Base-by-base conservation (phyloP, 1,140 invertebrate species). In the Dinothrombium tinctorium region DNA sequence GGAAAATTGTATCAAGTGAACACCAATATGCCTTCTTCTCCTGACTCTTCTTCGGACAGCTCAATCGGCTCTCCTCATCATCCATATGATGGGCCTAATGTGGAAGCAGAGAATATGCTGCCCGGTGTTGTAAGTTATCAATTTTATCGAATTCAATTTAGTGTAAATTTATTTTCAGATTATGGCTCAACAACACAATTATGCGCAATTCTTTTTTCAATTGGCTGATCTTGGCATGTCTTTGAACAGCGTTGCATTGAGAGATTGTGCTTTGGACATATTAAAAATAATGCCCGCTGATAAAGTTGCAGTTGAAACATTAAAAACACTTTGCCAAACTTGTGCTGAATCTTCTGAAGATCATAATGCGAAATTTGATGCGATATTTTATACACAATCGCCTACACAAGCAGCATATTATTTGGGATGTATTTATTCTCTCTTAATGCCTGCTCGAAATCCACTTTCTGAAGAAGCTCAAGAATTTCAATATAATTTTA, bases 241-340 rank as follows among this genome's bases (percentile, higher is more conserved):
- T 35, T 62, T 87, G 42, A 66, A 73, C 40, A 72, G 86, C 51
- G 65, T 73, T 14, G 71, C 71, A 29, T 61, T 95, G 38, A 67
- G 81, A 32, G 83, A 94, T 53, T 74, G 76, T 40, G 81, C 80
- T 3, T 69, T 84, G 50, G 66, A 73, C 41, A 61, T 94, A 19
- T 65, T 92, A n/a, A 76, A 83, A 57, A 62, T 90, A 29, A 74
- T 92, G 57, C 86, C 87, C 33, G 73, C 80, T 44, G 83, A 89
- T 64, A 67, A 31, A 21, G 37, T 37, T n/a, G 33, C 20, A 20
- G 33, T 43, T 20, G 20, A 46, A 14, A 28, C 15, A 17, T n/a
- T 46, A 4, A 42, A 31, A 21, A 37, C 28, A 14, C 21, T 46
- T 15, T 46, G 37, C 43, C 23, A 37, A 28, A 28, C n/a, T 21